These are phyloP conservation scores for Homarus americanus DNA, from an alignment of 1,140 invertebrate genomes.

Conservation along the genomic window DNA sequence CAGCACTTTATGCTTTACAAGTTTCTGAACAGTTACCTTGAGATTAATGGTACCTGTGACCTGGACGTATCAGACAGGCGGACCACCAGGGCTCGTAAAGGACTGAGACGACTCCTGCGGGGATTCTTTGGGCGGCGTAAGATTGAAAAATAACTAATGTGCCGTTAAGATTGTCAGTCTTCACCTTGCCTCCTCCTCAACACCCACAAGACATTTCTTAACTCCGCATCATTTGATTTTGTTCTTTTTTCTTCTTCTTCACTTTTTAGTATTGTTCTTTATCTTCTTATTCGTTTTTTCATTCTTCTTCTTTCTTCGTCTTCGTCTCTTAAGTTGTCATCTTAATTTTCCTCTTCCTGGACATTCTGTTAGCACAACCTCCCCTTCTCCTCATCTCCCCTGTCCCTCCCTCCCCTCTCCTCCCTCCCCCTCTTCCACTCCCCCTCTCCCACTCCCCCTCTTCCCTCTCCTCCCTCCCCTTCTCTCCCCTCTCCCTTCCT, in stretches of 20 bases:
- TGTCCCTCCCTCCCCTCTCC: background rate
- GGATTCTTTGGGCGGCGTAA: background rate
- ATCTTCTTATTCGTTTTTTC: too few relatives aligned
- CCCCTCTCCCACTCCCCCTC: background rate
- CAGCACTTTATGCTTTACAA: conserved; percentile 23
- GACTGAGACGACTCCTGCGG: background rate
- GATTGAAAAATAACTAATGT: background rate
- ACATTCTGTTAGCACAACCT: too few relatives aligned
- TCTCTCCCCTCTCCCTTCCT: background rate
- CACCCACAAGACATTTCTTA: too few relatives aligned
- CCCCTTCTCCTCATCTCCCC: too few relatives aligned
- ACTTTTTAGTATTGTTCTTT: too few relatives aligned
- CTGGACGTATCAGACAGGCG: conserved; percentile 10
- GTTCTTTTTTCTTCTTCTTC: too few relatives aligned
- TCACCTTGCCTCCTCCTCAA: too few relatives aligned
- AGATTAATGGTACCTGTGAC: conserved; percentile 18
- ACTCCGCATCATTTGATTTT: too few relatives aligned
- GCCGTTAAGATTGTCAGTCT: background rate
- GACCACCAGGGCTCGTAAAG: conserved; percentile 21
- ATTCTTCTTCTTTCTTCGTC: too few relatives aligned
- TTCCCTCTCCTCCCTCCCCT: background rate
- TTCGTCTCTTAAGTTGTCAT: too few relatives aligned
- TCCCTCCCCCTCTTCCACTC: background rate
- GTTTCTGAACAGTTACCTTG: conserved; percentile 8
- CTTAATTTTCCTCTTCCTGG: too few relatives aligned